Conservation (phyloP, 2,797 vertebrate species). For the Hephaestus fuliginosus region DNA sequence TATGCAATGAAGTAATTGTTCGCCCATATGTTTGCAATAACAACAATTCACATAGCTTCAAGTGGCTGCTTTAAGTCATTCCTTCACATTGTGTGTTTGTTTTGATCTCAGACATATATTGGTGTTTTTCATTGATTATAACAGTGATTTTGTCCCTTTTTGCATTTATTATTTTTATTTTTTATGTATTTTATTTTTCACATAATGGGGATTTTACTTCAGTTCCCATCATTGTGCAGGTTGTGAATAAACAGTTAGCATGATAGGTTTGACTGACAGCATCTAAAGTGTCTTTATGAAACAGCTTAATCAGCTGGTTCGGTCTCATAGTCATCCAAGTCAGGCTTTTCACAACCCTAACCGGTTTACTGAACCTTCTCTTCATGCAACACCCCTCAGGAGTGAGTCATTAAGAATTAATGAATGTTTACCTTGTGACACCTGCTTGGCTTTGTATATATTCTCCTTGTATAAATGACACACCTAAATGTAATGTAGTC, state of each 20-base stretch:
- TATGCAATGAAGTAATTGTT: not conserved
- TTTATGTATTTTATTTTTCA: no score
- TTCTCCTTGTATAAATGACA: not conserved
- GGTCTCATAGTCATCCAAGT: slow-evolving; percentile 6
- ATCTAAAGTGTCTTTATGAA: not conserved
- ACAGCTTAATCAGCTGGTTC: slow-evolving; percentile 12
- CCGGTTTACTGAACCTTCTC: not conserved
- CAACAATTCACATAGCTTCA: no score
- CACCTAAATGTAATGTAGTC: not conserved
- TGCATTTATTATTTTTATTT: no score
- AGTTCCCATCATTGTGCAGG: no score
- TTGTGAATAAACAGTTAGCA: no score
- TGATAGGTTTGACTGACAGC: no score
- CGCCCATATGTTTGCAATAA: not conserved
- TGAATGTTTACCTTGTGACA: not conserved
- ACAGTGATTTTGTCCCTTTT: not conserved
- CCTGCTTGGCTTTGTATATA: not conserved
- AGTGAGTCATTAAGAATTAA: not conserved
- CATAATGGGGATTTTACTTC: no score
- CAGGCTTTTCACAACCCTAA: not conserved
- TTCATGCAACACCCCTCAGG: not conserved
- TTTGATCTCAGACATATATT: not conserved
- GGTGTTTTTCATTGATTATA: no score
- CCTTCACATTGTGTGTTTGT: not conserved
- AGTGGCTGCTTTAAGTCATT: no score